Conservation (phyloP, 2,797 vertebrate species). For the Chaetophractus vellerosus region DNA sequence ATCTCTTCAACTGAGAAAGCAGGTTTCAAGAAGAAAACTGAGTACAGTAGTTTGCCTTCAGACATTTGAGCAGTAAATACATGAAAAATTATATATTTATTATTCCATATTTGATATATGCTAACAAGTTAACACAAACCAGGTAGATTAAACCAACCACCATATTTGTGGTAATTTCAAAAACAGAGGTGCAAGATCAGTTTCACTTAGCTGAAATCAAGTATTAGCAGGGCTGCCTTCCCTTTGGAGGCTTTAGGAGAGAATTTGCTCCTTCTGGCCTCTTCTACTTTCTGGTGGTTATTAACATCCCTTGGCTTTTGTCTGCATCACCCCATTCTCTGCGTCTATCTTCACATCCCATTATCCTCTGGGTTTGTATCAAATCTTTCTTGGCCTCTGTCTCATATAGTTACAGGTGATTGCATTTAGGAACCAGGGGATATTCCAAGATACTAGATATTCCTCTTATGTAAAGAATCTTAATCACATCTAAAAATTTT, state of each 20-base stretch:
- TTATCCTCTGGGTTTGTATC: not conserved
- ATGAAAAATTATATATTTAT: not conserved
- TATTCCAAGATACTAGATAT: not conserved
- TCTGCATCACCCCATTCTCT: not conserved
- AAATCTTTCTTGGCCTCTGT: not conserved
- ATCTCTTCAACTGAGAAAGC: not conserved
- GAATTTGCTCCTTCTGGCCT: not conserved
- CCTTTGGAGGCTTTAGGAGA: not conserved
- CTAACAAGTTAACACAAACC: not conserved
- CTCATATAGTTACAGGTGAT: not conserved
- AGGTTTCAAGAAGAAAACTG: conserved; percentile 1
- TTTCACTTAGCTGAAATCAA: not conserved
- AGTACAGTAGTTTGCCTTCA: not conserved
- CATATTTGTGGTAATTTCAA: too few relatives aligned
- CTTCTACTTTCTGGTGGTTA: not conserved
- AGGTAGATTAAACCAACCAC: too few relatives aligned
- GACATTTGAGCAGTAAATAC: not conserved
- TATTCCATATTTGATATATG: not conserved
- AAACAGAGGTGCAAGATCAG: not conserved
- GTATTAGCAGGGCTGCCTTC: fast-evolving
- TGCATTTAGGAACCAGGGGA: not conserved
- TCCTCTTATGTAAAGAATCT: not conserved
- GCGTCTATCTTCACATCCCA: not conserved
- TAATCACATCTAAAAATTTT: not conserved
- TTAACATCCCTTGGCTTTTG: not conserved